Conservation (phyloP, 2,113 vertebrate species). For the Agelaius tricolor region DNA sequence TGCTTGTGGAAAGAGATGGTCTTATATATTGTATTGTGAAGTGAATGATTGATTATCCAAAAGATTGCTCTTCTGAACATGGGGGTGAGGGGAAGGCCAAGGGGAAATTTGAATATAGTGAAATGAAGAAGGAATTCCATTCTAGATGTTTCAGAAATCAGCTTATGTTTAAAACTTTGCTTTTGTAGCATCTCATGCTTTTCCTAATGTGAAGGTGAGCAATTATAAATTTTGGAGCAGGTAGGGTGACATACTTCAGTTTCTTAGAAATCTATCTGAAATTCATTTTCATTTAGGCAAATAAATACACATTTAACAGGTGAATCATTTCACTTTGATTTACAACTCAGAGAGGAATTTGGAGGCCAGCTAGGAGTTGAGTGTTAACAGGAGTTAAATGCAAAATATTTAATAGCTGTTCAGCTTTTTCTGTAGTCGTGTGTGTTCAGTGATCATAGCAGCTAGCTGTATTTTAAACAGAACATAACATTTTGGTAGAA, state of each 20-base stretch:
- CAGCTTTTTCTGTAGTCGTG: not conserved
- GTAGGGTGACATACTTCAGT: not conserved
- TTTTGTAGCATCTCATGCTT: not conserved
- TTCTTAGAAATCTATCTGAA: not conserved
- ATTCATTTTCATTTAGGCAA: not conserved
- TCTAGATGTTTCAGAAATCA: not conserved
- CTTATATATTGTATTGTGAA: not conserved
- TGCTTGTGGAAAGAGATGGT: not conserved
- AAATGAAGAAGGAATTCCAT: not conserved
- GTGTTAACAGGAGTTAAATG: not conserved
- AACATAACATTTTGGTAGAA: not conserved
- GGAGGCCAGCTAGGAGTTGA: not conserved
- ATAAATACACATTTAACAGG: not conserved
- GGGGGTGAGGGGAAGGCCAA: not conserved
- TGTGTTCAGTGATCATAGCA: not conserved
- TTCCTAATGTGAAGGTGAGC: not conserved
- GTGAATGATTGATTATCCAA: not conserved
- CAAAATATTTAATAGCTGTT: not conserved
- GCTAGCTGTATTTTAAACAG: not conserved
- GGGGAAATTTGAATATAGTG: not conserved
- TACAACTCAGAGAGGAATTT: not conserved
- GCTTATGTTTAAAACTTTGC: not conserved
- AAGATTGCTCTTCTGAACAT: not conserved
- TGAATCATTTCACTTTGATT: not conserved
- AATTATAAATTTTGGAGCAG: not conserved